A percentile compares a stretch with the other conserved stretches of the same genome.
Conservation (phyloP, 2,113 vertebrate species). For the Emydura subglobosa region DNA sequence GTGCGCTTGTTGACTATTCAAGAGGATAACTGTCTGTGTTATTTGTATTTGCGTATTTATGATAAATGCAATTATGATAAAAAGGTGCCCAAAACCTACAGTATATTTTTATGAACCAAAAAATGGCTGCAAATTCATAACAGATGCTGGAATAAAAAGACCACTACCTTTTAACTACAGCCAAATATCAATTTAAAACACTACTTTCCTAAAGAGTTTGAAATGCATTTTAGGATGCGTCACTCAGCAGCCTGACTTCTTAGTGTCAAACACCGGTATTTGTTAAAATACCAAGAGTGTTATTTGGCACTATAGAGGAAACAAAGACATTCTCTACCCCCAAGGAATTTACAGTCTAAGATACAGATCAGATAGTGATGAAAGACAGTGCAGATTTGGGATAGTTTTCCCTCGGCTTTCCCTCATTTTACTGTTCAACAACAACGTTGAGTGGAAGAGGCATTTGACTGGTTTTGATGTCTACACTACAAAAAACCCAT, state of each 20-base stretch:
- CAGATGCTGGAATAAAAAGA: neutral
- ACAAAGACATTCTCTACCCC: too few species aligned
- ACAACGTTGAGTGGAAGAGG: neutral
- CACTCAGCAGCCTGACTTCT: too few species aligned
- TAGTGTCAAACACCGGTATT: too few species aligned
- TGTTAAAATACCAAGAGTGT: neutral
- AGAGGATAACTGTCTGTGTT: neutral
- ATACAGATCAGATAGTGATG: too few species aligned
- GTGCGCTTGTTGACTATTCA: neutral
- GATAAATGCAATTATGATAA: neutral
- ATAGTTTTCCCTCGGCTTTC: neutral
- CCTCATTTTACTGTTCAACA: neutral
- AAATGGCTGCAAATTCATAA: neutral
- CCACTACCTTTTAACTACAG: neutral
- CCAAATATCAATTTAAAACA: too few species aligned
- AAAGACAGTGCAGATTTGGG: too few species aligned
- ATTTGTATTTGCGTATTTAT: neutral
- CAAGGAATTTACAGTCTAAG: too few species aligned
- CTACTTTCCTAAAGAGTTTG: too few species aligned
- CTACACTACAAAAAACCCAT: too few species aligned
- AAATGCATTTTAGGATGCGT: too few species aligned
- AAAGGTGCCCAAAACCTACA: too few species aligned
- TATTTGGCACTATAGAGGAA: too few species aligned
- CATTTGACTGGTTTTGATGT: neutral
- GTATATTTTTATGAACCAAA: neutral